Conservation (phyloP, 2,113 vertebrate genomes). For the Cricetomys ansorgei region DNA sequence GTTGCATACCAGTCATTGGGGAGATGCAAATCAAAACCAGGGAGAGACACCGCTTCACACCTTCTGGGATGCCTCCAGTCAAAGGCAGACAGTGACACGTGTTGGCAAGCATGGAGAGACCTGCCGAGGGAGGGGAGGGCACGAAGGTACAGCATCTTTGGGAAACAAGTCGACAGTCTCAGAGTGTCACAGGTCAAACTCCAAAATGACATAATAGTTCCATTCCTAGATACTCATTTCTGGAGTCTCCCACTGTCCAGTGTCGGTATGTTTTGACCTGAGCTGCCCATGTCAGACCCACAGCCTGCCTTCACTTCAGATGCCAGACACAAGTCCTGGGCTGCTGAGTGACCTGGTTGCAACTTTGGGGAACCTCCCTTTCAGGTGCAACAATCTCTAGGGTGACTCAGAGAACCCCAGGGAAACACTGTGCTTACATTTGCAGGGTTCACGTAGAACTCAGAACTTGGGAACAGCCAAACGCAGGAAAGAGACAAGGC, state of each 20-base stretch:
- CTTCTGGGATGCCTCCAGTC: not conserved
- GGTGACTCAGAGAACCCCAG: not conserved
- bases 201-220: not conserved
- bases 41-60: not conserved
- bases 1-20: not conserved
- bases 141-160: not conserved
- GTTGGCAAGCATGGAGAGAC: not conserved
- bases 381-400: not conserved
- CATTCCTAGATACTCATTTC: not conserved
- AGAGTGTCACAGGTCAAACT: not conserved
- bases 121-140: not conserved
- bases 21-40: not conserved
- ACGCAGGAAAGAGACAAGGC: not conserved
- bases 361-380: not conserved
- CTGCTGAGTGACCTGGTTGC: not conserved
- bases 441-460: not conserved
- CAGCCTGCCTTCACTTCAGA: not conserved
- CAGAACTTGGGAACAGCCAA: not conserved
- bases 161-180: not conserved
- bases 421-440: not conserved
- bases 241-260: not conserved
- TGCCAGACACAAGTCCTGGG: not conserved
- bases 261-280: not conserved
- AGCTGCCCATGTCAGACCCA: not conserved
- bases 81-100: not conserved